phyloP scores from a whole-genome alignment of 2,888 invertebrate species.

The Orchesellides sinensis region DNA sequence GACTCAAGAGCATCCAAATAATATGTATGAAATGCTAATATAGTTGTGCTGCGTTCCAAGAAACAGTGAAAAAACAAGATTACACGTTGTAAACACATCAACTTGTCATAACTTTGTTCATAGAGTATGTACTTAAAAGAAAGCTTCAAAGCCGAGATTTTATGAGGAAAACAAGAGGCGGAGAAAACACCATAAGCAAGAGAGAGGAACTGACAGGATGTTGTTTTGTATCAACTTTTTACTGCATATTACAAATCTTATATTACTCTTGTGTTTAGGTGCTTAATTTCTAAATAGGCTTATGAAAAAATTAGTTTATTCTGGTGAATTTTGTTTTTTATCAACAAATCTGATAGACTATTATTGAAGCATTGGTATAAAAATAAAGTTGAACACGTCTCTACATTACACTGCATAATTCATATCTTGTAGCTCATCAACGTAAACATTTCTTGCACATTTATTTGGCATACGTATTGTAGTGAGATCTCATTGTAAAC shows the following conservation, averaged over 20 bases:
- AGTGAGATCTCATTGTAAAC: too few species aligned
- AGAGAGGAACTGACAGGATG: constrained; percentile 16
- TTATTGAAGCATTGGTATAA: too few species aligned
- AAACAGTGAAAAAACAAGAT: constrained; percentile 15
- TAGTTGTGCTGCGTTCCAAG: constrained; percentile 1
- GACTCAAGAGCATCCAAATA: too few species aligned
- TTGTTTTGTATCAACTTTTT: constrained; percentile 23
- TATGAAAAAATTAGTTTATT: neutral
- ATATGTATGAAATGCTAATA: constrained; percentile 19
- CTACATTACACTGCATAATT: too few species aligned
- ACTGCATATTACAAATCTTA: constrained; percentile 22
- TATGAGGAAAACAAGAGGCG: constrained; percentile 16
- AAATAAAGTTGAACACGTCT: too few species aligned
- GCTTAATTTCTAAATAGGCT: neutral
- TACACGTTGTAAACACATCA: constrained; percentile 30
- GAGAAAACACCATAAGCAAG: constrained; percentile 10
- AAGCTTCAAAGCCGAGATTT: constrained; percentile 4
- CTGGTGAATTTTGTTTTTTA: too few species aligned
- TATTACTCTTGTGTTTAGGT: constrained; percentile 1
- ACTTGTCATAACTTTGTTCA: constrained; percentile 29
- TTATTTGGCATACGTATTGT: too few species aligned
- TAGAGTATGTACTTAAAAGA: neutral
- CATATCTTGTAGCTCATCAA: too few species aligned
- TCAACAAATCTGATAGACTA: too few species aligned
- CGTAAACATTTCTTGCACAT: too few species aligned